These are phyloP conservation scores for Hypotaenidia philippensis DNA, from an alignment of 2,797 vertebrate species.

Conservation along the genomic window DNA sequence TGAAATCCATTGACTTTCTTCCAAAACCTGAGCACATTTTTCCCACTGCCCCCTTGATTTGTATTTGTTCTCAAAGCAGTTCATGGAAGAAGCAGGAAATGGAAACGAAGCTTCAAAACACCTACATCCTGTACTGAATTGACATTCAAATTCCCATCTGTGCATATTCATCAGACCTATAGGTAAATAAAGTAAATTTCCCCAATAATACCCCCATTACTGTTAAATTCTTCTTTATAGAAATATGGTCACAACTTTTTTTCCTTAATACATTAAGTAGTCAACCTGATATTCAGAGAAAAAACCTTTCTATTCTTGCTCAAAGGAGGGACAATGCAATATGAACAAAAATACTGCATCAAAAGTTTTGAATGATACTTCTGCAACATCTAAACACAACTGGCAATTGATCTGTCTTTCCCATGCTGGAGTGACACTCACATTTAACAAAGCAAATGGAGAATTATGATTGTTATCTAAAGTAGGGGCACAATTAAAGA, in stretches of 20 bases:
- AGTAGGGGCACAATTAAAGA: conserved; percentile 68
- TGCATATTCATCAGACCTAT: neutral
- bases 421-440: conserved; percentile 25
- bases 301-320: conserved; percentile 47
- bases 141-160: neutral
- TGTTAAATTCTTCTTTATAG: neutral
- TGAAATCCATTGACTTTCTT: neutral
- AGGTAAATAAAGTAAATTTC: neutral
- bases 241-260: neutral
- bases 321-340: conserved; percentile 23
- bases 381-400: conserved; percentile 5
- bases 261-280: neutral
- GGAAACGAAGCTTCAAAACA: neutral
- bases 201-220: neutral
- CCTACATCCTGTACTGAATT: neutral
- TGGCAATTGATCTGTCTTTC: neutral
- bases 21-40: neutral
- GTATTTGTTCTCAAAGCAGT: neutral
- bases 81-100: neutral
- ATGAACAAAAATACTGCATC: conserved; percentile 9
- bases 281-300: conserved; percentile 34
- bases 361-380: conserved; percentile 30
- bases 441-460: conserved; percentile 61
- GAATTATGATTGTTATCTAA: conserved; percentile 75
- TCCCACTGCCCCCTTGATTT: fast-evolving